Conservation (phyloP, 2,113 vertebrate genomes). For the Brachyistius frenatus region DNA sequence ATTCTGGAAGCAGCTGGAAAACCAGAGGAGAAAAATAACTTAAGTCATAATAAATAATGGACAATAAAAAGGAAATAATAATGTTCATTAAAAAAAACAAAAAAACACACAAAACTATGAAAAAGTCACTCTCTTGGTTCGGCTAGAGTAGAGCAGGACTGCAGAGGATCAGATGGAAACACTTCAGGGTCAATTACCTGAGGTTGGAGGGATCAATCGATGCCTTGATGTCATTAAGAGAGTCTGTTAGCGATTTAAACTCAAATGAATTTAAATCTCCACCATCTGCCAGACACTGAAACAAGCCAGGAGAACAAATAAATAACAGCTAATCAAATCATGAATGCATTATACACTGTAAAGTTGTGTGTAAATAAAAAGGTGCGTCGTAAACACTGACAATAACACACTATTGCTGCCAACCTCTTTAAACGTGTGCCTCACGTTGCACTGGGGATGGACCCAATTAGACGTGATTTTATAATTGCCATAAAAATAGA, state of each 20-base stretch:
- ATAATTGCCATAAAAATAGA: too few relatives aligned
- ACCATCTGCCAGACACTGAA: slow-evolving; percentile 96
- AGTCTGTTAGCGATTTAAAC: slow-evolving; percentile 98
- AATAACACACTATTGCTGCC: neutral
- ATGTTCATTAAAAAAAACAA: too few relatives aligned
- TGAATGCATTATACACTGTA: neutral
- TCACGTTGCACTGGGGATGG: too few relatives aligned
- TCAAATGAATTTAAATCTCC: slow-evolving; percentile 99
- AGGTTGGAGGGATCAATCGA: slow-evolving; percentile 97
- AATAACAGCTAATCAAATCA: neutral
- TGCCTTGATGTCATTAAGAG: slow-evolving; percentile 97
- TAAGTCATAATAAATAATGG: neutral
- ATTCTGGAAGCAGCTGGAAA: slow-evolving; percentile 95
- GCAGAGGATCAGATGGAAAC: neutral
- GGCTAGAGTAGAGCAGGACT: neutral
- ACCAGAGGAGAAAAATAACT: slow-evolving; percentile 21
- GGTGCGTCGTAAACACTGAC: too few relatives aligned
- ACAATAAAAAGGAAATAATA: too few relatives aligned
- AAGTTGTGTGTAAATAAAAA: too few relatives aligned
- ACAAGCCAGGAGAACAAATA: slow-evolving; percentile 55
- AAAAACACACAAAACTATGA: neutral
- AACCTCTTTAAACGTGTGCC: neutral
- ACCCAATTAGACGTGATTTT: too few relatives aligned
- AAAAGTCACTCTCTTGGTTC: neutral
- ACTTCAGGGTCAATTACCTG: slow-evolving; percentile 84